These are phyloP conservation scores for Chanos chanos DNA, from an alignment of 2,797 vertebrate species.

Conservation along the genomic window DNA sequence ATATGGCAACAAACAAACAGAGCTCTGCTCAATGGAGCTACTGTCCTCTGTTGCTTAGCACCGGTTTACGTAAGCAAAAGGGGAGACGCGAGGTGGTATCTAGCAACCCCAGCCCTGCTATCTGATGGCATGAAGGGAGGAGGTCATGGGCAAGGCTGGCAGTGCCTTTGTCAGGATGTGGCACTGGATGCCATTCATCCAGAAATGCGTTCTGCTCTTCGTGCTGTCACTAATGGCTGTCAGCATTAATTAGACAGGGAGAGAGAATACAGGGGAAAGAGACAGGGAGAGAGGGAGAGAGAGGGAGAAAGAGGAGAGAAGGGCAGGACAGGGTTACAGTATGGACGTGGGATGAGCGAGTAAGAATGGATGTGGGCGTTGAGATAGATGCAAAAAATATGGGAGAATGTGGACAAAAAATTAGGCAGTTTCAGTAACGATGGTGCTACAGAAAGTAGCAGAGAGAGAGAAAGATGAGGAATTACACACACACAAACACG, in stretches of 20 bases:
- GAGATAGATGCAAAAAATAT: background rate
- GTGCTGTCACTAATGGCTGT: conserved; percentile 35
- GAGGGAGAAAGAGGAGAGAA: conserved; percentile 13
- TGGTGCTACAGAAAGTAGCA: background rate
- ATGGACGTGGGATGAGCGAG: background rate
- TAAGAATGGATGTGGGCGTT: conserved; percentile 2
- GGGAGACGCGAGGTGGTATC: conserved; percentile 9
- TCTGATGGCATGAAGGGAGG: conserved; percentile 26
- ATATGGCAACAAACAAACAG: conserved; percentile 54
- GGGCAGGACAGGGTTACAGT: conserved; percentile 3
- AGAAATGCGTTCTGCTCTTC: conserved; percentile 32
- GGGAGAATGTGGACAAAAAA: background rate
- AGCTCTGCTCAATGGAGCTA: conserved; percentile 48
- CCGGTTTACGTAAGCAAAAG: conserved; percentile 37
- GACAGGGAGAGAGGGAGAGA: background rate
- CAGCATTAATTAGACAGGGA: conserved; percentile 35
- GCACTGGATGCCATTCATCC: conserved; percentile 21
- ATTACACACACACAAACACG: background rate
- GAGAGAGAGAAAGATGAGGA: background rate
- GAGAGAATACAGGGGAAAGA: conserved; percentile 13
- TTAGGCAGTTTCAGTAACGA: background rate
- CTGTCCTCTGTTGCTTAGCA: conserved; percentile 56
- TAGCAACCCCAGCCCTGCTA: conserved; percentile 4
- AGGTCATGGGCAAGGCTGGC: conserved; percentile 3
- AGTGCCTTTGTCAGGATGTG: conserved; percentile 12